Percentiles rank a stretch among this genome's conserved stretches.
Evolutionary conservation across 2,888 invertebrate species (phyloP).

Genomic region (Strigamia transsilvanica): DNA sequence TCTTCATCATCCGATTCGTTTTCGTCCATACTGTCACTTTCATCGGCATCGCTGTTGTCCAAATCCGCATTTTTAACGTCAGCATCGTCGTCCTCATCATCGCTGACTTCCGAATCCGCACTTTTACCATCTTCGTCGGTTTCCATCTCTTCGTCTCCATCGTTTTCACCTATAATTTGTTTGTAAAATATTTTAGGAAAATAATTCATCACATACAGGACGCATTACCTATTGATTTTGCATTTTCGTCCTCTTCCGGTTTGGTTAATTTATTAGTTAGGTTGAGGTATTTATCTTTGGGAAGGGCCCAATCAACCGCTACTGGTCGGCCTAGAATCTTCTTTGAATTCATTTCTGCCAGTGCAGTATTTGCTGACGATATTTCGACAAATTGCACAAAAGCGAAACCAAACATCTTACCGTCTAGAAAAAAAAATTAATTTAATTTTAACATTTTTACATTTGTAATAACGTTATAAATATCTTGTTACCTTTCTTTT

Average conservation of each 20-base stretch:
- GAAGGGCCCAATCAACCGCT: conserved; percentile 50
- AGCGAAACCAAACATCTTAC: not conserved
- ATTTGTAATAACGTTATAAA: not conserved
- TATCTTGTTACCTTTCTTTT: conserved; percentile 3
- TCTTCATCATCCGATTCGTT: conserved; percentile 4
- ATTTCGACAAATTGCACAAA: conserved; percentile 36
- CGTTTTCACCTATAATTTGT: not conserved
- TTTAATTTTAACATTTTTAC: too few species aligned
- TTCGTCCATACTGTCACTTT: not conserved
- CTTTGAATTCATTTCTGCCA: conserved; percentile 34
- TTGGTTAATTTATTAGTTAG: not conserved
- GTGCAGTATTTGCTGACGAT: not conserved
- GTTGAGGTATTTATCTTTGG: not conserved
- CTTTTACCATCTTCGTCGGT: conserved; percentile 12
- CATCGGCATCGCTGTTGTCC: conserved; percentile 11
- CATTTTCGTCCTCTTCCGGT: not conserved
- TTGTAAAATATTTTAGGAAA: too few species aligned
- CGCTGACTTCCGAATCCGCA: not conserved
- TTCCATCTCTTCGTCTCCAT: conserved; percentile 24
- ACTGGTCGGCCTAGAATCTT: conserved; percentile 46
- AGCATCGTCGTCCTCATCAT: not conserved
- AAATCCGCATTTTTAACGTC: not conserved
- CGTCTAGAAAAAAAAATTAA: not conserved
- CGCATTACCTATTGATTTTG: not conserved
- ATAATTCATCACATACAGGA: too few species aligned